These are phyloP conservation scores for Bruchidius siliquastri DNA, from an alignment of 2,888 invertebrate genomes.

Conservation along the genomic window DNA sequence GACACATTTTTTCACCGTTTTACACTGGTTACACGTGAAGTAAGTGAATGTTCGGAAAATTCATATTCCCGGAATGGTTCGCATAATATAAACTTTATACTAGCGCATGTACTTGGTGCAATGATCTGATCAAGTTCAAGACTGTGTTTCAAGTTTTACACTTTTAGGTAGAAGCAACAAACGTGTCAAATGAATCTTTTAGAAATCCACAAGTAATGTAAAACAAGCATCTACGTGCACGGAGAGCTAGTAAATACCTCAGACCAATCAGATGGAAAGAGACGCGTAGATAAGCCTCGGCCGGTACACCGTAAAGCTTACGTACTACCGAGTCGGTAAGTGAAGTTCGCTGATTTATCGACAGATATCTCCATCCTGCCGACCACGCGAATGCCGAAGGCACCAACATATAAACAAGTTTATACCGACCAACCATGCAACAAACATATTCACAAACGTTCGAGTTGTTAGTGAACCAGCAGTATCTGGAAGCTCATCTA, in stretches of 20 bases:
- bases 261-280: slow-evolving; percentile 28
- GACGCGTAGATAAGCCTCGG: slow-evolving; percentile 28
- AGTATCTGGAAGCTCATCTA: slow-evolving; percentile 35
- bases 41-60: too few species aligned
- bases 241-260: slow-evolving; percentile 27
- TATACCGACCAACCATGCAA: slow-evolving; percentile 23
- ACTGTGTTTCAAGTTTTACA: too few species aligned
- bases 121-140: too few species aligned
- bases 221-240: not conserved
- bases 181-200: too few species aligned
- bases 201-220: not conserved
- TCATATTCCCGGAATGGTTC: too few species aligned
- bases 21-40: too few species aligned
- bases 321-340: slow-evolving; percentile 17
- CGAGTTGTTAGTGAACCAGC: slow-evolving; percentile 33
- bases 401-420: slow-evolving; percentile 36
- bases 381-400: slow-evolving; percentile 27
- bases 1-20: too few species aligned
- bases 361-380: slow-evolving; percentile 20
- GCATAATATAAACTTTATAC: too few species aligned
- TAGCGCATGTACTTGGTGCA: too few species aligned
- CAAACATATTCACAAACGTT: slow-evolving; percentile 40
- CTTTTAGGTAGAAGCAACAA: too few species aligned
- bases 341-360: slow-evolving; percentile 26
- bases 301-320: slow-evolving; percentile 10